Base-by-base conservation (phyloP, 2,888 invertebrate genomes). In the Leucophenga montana region DNA sequence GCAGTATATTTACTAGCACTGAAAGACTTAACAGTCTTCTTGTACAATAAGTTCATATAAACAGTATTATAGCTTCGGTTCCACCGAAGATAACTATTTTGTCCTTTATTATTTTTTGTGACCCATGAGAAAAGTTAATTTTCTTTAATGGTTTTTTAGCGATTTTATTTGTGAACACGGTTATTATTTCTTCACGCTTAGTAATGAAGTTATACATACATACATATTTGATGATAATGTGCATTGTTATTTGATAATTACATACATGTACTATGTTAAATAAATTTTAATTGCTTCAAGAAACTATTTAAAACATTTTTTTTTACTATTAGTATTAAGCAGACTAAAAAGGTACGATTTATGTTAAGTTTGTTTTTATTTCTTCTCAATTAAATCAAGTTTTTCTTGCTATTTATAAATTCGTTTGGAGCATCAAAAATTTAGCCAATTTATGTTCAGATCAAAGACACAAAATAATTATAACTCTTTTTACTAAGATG, bases 281-380 rank as follows among this genome's bases (percentile, higher is more conserved):
- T 70, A 20, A 61, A 3, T 31, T 31, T 22, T 31, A 46, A 66
- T n/a, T 48, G 18, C 22, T 39, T 61, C n/a, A 18, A 9, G 13
- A 39, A 3, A 61, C 18, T 71, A 66, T 66, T 57, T 20, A 14
- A 20, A 33, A 79, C 1, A 5, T 66, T 71, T 71, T 56, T 77
- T 73, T 75, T 78, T 70, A 73, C 75, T 75, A 77, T 72, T 75
- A 75, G 67, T 54, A 66, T 67, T 46, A 27, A n/a, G n/a, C n/a
- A n/a, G n/a, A n/a, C n/a, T n/a, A n/a, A n/a, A n/a, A n/a, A n/a
- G n/a, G n/a, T n/a, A n/a, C n/a, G n/a, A n/a, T n/a, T n/a, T n/a
- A n/a, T n/a, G n/a, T n/a, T n/a, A n/a, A n/a, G n/a, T n/a, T n/a
- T n/a, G n/a, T n/a, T n/a, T n/a, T n/a, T n/a, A n/a, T n/a, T n/a